A percentile compares a stretch with the other conserved stretches of the same genome.
These are phyloP conservation scores for Carduelis carduelis DNA, from an alignment of 2,797 vertebrate genomes.

Conservation along the genomic window DNA sequence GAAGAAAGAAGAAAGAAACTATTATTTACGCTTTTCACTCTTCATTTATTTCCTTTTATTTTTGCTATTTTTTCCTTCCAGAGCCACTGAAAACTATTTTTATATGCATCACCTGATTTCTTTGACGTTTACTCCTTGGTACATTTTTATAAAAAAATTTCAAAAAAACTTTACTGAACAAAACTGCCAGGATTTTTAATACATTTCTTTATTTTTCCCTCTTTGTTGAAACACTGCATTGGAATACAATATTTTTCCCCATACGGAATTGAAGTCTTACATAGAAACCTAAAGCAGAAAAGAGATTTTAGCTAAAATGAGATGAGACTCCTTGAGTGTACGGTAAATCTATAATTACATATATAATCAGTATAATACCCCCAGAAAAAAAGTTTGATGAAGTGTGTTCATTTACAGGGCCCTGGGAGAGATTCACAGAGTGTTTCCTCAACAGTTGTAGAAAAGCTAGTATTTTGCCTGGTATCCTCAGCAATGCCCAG, in stretches of 20 bases:
- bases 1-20: conserved; percentile 60
- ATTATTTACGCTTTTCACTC: neutral
- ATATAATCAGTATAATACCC: neutral
- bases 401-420: neutral
- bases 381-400: neutral
- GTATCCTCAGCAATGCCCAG: neutral
- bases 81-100: conserved; percentile 83
- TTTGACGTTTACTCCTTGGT: conserved; percentile 65
- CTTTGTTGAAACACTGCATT: conserved; percentile 20
- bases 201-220: conserved; percentile 49
- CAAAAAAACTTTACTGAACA: conserved; percentile 37
- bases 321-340: neutral
- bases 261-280: neutral
- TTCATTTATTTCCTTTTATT: conserved; percentile 41
- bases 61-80: conserved; percentile 63
- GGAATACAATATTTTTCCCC: neutral
- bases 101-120: conserved; percentile 73
- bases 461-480: neutral
- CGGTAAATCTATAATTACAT: neutral
- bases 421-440: neutral
- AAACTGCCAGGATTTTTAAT: conserved; percentile 58
- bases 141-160: conserved; percentile 62
- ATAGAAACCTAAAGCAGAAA: neutral
- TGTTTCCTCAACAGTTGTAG: neutral
- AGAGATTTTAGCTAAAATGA: neutral